These are phyloP conservation scores for Mythimna albipuncta DNA, from an alignment of 2,888 invertebrate species.

Conservation along the genomic window DNA sequence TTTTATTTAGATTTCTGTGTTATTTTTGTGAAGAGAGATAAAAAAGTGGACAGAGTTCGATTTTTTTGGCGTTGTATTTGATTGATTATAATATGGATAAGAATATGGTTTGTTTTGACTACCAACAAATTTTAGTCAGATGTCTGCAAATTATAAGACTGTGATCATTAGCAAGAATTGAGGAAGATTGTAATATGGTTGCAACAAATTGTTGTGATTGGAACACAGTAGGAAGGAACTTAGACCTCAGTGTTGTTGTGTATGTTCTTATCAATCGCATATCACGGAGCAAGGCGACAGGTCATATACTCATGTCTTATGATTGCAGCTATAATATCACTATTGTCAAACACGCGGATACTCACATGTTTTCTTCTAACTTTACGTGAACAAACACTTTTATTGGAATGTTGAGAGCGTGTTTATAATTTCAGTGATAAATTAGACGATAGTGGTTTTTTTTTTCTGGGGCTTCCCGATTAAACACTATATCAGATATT, in stretches of 20 bases:
- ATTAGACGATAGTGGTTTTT: neutral
- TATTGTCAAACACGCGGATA: constrained; percentile 34
- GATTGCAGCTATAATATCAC: constrained; percentile 23
- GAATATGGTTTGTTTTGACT: constrained; percentile 7
- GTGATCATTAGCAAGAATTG: too few relatives aligned
- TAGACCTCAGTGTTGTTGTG: constrained; percentile 22
- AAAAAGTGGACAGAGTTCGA: neutral
- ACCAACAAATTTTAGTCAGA: neutral
- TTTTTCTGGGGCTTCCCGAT: neutral
- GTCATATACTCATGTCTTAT: constrained; percentile 25
- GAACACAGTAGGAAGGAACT: neutral
- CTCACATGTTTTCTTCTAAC: constrained; percentile 9
- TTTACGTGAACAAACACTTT: constrained; percentile 17
- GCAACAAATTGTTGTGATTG: neutral
- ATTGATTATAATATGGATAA: too few relatives aligned
- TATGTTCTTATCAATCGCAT: constrained; percentile 28
- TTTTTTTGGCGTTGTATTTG: neutral
- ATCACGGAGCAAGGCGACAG: constrained; percentile 28
- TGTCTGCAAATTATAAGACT: neutral
- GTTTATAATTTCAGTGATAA: neutral
- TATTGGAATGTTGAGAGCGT: neutral
- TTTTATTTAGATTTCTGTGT: constrained; percentile 10
- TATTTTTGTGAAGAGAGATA: constrained; percentile 30
- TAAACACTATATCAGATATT: neutral
- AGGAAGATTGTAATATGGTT: neutral